These are phyloP conservation scores for Lycophotia porphyrea DNA, from an alignment of 2,888 invertebrate genomes.

Conservation along the genomic window DNA sequence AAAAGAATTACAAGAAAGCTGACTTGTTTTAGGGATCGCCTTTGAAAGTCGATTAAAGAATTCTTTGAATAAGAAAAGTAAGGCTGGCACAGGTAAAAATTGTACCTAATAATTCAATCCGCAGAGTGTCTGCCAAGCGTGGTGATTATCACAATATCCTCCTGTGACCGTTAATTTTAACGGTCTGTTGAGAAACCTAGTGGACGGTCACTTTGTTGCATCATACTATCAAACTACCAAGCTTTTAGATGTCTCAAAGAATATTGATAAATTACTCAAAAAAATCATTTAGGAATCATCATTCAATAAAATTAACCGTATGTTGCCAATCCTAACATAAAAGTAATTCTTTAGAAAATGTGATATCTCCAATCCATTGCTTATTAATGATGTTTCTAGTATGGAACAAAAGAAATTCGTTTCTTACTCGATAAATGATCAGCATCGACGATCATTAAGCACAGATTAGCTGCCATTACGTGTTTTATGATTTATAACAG, in stretches of 20 bases:
- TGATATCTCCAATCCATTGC: constrained; percentile 47
- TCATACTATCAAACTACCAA: constrained; percentile 13
- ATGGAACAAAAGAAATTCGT: constrained; percentile 41
- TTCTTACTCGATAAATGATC: constrained; percentile 34
- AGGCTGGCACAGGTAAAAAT: neutral
- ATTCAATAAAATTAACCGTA: neutral
- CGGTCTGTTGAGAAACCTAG: constrained; percentile 47
- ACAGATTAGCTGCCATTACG: constrained; percentile 22
- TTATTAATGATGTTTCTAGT: constrained; percentile 61
- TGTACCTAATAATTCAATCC: neutral
- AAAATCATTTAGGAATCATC: neutral
- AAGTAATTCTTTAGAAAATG: constrained; percentile 47
- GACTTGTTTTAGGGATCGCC: neutral
- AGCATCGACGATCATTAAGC: constrained; percentile 16
- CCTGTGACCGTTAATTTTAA: constrained; percentile 43
- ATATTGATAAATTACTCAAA: neutral
- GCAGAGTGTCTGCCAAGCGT: constrained; percentile 21
- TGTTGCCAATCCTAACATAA: constrained; percentile 8
- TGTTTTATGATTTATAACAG: constrained; percentile 20
- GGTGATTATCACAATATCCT: constrained; percentile 35
- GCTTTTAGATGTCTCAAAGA: neutral
- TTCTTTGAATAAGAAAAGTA: neutral
- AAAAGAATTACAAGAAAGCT: neutral
- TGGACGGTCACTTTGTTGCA: constrained; percentile 40
- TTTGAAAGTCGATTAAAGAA: neutral